These are phyloP conservation scores for Tautogolabrus adspersus DNA, from an alignment of 2,113 vertebrate genomes.

Conservation along the genomic window DNA sequence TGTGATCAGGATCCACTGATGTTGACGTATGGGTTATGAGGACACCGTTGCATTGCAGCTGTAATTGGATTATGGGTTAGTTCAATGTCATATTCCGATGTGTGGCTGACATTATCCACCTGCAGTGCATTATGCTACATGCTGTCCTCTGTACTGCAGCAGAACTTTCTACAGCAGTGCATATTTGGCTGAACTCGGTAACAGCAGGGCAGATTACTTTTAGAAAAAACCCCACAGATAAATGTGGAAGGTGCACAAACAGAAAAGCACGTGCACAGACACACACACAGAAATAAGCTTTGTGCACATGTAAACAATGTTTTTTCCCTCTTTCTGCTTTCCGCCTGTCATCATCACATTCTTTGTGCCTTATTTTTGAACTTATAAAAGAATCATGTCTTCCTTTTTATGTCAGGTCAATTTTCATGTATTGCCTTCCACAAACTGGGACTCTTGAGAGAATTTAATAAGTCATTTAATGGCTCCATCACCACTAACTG, in stretches of 20 bases:
- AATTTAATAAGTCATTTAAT: slow-evolving; percentile 76
- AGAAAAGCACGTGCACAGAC: slow-evolving; percentile 3
- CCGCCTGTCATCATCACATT: slow-evolving; percentile 10
- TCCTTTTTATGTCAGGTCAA: slow-evolving; percentile 48
- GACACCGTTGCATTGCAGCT: slow-evolving; percentile 25
- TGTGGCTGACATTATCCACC: slow-evolving; percentile 35
- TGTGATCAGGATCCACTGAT: too few species aligned
- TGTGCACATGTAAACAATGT: neutral
- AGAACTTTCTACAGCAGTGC: slow-evolving; percentile 16
- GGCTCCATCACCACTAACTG: slow-evolving; percentile 70
- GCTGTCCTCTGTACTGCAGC: slow-evolving; percentile 16
- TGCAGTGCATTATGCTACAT: slow-evolving; percentile 10
- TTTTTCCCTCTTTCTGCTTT: slow-evolving; percentile 12
- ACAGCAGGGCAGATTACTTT: slow-evolving; percentile 46
- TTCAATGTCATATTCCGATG: slow-evolving; percentile 49
- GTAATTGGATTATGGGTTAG: slow-evolving; percentile 48
- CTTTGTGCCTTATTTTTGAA: slow-evolving; percentile 36
- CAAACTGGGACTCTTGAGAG: slow-evolving; percentile 65
- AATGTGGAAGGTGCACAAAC: slow-evolving; percentile 53
- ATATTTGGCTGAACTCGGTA: slow-evolving; percentile 48
- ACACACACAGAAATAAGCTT: neutral
- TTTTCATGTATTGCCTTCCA: slow-evolving; percentile 58
- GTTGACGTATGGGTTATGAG: slow-evolving; percentile 13
- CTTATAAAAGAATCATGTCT: slow-evolving; percentile 43
- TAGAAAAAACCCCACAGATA: slow-evolving; percentile 41